Evolutionary conservation across 2,888 invertebrate genomes (phyloP), one percentile per base, ranked within the genome.

Genomic region (Yponomeuta evonymella): DNA sequence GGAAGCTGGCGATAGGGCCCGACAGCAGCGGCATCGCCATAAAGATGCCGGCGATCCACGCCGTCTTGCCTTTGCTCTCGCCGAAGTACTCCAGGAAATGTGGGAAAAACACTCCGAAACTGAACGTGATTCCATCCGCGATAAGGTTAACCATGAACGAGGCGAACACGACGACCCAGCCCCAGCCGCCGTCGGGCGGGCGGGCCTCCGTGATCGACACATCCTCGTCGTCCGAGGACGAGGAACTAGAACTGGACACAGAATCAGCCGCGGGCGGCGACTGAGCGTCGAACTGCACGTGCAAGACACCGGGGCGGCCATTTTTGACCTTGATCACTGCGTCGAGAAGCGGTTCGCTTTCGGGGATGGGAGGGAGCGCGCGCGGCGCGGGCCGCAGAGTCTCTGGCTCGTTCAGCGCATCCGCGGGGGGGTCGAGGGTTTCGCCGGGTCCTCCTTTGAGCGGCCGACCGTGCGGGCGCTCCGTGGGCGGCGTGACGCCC

Each of bases 101-200:
- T 2, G 96, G 95, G 86, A 94, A 98, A 79, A 98, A 95, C 5
- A 98, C 96, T 71, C 98, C 98, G 85, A 98, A 98, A 75, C 97
- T 97, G 89, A 98, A 97, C 0, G 97, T 97, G 75, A 98, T 95
- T 2, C 98, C 98, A 84, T 98, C 98, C 64, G 97, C 97, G 78
- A 98, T 97, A 74, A 97, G 93, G 83, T 97, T 97, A 74, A 97
- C 96, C 89, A 97, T 93, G 84, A 98, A 98, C 0, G 97, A 95
- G 36, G 97, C 97, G 73, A 96, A 95, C 0, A 98, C 98, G 70
- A 98, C 94, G 48, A 98, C 96, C 98, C 98, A 98, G 6, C 98
- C 98, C 96, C 96, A 98, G 15, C 98, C 97, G 11, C 97, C 97
- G 84, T 98, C 97, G 1, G 97, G 97, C 0, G 96, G 95, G 30